Evolutionary conservation across 2,797 vertebrate species (phyloP).

Genomic region (Lepus oiostolus): DNA sequence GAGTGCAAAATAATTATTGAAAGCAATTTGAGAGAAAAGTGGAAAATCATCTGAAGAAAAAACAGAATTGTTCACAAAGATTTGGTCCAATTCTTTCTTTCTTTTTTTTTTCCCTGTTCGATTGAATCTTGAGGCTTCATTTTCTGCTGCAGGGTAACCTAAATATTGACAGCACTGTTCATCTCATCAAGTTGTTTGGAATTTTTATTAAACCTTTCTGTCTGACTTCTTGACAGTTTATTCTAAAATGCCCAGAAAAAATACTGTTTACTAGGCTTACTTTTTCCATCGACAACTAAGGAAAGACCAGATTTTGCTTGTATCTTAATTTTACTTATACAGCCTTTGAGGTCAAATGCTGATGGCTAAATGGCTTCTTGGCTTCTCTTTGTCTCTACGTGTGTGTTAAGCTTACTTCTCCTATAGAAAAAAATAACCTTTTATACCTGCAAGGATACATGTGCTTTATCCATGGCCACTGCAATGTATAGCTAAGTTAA

Average conservation of each 20-base stretch:
- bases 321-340: conserved; percentile 50
- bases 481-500: not conserved
- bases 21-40: conserved; percentile 84
- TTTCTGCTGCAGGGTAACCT: conserved; percentile 60
- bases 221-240: conserved; percentile 29
- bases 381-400: not conserved
- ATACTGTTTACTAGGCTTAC: not conserved
- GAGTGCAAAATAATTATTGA: conserved; percentile 86
- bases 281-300: conserved; percentile 14
- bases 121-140: conserved; percentile 49
- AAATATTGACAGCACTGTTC: not conserved
- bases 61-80: conserved; percentile 73
- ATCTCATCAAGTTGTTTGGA: not conserved
- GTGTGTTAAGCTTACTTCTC: not conserved
- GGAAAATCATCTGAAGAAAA: conserved; percentile 79
- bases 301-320: conserved; percentile 33
- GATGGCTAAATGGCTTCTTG: not conserved
- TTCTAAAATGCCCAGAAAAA: conserved; percentile 34
- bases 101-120: conserved; percentile 6
- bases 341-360: not conserved
- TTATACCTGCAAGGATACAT: conserved; percentile 8
- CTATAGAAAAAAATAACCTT: not conserved
- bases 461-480: not conserved
- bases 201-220: conserved; percentile 56
- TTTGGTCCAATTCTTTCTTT: conserved; percentile 19